These are phyloP conservation scores for Ianthella basta DNA, from an alignment of 37 sponge, comb jelly and placozoan genomes.

Conservation along the genomic window DNA sequence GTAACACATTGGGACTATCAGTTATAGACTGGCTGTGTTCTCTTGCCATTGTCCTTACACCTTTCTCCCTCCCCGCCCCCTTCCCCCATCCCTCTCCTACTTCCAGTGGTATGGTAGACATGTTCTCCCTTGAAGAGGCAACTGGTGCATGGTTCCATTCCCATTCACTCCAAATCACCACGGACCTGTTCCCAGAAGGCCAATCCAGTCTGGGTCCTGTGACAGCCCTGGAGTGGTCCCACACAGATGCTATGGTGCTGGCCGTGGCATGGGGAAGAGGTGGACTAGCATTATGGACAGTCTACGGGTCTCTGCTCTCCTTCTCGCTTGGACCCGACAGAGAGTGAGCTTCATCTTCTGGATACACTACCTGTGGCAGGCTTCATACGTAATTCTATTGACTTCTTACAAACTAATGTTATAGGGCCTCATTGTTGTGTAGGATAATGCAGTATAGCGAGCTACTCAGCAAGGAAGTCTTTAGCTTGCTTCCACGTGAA, in stretches of 20 bases:
- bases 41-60: no score
- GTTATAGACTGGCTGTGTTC: no score
- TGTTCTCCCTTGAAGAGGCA: slow-evolving; percentile 58
- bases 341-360: slow-evolving; percentile 53
- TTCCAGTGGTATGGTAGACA: slow-evolving; percentile 71
- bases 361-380: no score
- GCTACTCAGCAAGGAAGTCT: no score
- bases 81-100: not conserved
- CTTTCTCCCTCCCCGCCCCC: no score
- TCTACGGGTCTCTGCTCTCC: slow-evolving; percentile 83
- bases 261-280: slow-evolving; percentile 84
- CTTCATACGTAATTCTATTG: no score
- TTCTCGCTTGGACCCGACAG: slow-evolving; percentile 76
- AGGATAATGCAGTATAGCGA: no score
- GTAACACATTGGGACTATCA: no score
- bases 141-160: slow-evolving; percentile 65
- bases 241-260: slow-evolving; percentile 62
- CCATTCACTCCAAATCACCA: slow-evolving; percentile 73
- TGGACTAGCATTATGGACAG: slow-evolving; percentile 77
- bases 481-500: no score
- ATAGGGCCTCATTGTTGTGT: no score
- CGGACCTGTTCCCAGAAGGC: slow-evolving; percentile 62
- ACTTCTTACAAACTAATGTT: no score
- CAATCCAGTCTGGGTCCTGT: slow-evolving; percentile 62
- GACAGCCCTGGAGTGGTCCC: slow-evolving; percentile 69